Percentiles rank a stretch among this genome's conserved stretches.
Conservation (phyloP, 2,888 invertebrate genomes). For the Cataglyphis altisquamis region DNA sequence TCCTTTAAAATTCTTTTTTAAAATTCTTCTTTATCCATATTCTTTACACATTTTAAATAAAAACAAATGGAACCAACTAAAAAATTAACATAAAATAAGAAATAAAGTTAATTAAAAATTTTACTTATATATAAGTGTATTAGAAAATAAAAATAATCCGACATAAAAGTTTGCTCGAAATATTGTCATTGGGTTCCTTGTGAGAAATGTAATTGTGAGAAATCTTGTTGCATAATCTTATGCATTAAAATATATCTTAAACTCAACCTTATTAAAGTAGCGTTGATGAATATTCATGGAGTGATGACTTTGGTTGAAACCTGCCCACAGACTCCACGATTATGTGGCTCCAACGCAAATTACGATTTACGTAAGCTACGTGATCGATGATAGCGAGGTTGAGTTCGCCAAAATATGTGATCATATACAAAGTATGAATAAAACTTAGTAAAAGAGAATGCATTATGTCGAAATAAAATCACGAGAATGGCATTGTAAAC, state of each 20-base stretch:
- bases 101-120: background rate
- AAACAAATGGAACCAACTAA: background rate
- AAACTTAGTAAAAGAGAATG: background rate
- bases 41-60: background rate
- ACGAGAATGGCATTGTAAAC: background rate
- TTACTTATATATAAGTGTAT: background rate
- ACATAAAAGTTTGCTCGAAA: background rate
- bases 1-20: background rate
- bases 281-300: constrained; percentile 64
- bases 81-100: constrained; percentile 8
- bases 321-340: constrained; percentile 44
- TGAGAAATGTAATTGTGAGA: background rate
- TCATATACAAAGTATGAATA: background rate
- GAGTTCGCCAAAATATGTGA: constrained; percentile 36
- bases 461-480: background rate
- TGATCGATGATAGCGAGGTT: constrained; percentile 33
- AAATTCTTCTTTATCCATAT: background rate
- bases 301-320: constrained; percentile 6
- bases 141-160: background rate
- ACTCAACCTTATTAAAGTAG: background rate
- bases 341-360: constrained; percentile 61
- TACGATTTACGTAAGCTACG: constrained; percentile 64
- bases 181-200: background rate
- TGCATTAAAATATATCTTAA: background rate
- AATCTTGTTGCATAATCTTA: background rate